Base-by-base conservation (phyloP, 2,113 vertebrate species). In the Amblyopsis rosae region DNA sequence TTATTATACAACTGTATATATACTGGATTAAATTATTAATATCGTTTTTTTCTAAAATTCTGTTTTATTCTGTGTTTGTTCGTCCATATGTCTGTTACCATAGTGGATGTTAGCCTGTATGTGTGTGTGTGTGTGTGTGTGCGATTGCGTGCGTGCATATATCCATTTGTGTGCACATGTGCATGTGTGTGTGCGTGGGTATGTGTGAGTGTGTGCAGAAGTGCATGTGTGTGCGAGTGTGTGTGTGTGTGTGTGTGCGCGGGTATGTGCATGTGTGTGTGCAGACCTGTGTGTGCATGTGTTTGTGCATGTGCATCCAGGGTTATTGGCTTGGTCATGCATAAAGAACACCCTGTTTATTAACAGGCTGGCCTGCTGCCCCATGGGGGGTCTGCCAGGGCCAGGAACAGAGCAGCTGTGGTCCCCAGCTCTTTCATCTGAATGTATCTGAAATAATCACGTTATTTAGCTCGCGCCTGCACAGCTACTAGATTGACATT, bases 401-500 rank as follows among this genome's bases (percentile, higher is more conserved):
- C 83, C 83, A 70, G 65, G 63, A 61, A 63, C 66, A 56, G 77
- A 75, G 45, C 80, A 75, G 79, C 81, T 86, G 86, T 76, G 77
- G 81, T 59, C 68, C 47, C 59, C 41, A 41, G 59, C 51, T 67
- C 77, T 82, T 88, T 84, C 60, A 81, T 82, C 82, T 84, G 82
- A 86, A 84, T 80, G 75, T 66, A 70, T 72, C 67, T 70, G 26
- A 68, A 57, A 59, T 85, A 85, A 75, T 86, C 79, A 81, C 83
- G 79, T 73, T 82, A 76, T 65, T 73, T 57, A 9, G 59, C 68
- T 33, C 69, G 70, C 60, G 59, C 33, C 46, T 15, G 61, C 58
- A 53, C 55, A 62, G 35, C 50, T 45, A 50, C 62, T 64, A 62
- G 68, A 45, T 65, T 83, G 85, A 81, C 83, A 87, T 82, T 87